Evolutionary conservation across 2,113 vertebrate species (phyloP), one percentile per base, ranked within the genome.

Genomic region (Tor tambroides): DNA sequence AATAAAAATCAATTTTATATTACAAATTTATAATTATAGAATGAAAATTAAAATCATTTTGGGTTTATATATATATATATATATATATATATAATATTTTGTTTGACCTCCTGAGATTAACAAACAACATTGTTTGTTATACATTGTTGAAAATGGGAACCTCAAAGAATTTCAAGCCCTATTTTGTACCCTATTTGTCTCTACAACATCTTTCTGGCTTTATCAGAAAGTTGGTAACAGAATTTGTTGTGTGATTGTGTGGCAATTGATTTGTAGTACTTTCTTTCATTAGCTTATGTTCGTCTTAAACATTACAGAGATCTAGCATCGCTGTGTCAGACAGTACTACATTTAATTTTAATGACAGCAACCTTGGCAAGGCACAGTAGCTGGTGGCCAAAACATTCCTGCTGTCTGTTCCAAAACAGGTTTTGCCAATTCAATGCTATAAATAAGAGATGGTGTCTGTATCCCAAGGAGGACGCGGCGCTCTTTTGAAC

Each of bases 371-470:
- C 30, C 21, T 7, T 59, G 54, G 30, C 46, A 35, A 35, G 19
- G 46, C 77, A 59, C 79, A 81, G 26, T 43, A 43, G 14, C 59
- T 26, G 21, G 9, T 46, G 30, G 56, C 30, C 41, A 26, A 69
- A 79, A 35, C 30, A 65, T 59, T 38, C 5, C 32, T 74, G 49
- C 41, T 43, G 54, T 80, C 74, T 49, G 19, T 17, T 81, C 41
- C 83, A 59, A 17, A 28, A 21, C 46, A 51, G 41, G 46, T 35
- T 71, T 46, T 61, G 59, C 49, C 38, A 43, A 38, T 75, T 43
- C 54, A 75, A 23, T n/a, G 32, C 63, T 75, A 43, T 86, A 51
- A 88, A 88, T 86, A 76, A 80, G 69, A 76, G 46, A 89, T 76
- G 6, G 4, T 10, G 4, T 75, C 35, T 61, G 35, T 65, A 61